Evolutionary conservation across 2,113 vertebrate genomes (phyloP).

Genomic region (Amazona vittata): DNA sequence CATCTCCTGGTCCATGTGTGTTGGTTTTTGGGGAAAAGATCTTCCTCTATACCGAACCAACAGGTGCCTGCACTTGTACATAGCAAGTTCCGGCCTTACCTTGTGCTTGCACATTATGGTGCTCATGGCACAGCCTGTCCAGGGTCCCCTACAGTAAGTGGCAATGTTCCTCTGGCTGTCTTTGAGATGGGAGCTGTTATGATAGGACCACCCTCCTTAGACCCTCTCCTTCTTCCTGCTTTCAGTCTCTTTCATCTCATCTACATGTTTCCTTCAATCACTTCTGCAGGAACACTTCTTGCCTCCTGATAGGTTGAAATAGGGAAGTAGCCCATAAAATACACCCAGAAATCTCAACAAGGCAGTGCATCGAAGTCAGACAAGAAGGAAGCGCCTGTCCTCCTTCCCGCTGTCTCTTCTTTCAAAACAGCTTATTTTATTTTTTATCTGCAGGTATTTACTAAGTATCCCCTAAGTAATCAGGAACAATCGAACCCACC

Average conservation of each 20-base stretch:
- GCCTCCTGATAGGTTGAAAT: not conserved
- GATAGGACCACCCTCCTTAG: not conserved
- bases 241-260: not conserved
- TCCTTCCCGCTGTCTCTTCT: not conserved
- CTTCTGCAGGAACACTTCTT: not conserved
- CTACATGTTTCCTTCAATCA: not conserved
- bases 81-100: not conserved
- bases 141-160: not conserved
- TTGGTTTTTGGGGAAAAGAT: not conserved
- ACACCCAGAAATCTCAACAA: not conserved
- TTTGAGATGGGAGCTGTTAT: not conserved
- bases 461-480: not conserved
- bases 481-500: not conserved
- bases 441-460: not conserved
- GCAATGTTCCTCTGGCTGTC: not conserved
- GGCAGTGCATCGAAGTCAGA: not conserved
- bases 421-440: not conserved
- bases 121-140: not conserved
- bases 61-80: not conserved
- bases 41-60: not conserved
- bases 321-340: not conserved
- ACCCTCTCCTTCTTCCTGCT: not conserved
- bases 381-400: not conserved
- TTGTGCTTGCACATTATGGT: not conserved
- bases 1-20: fast-evolving